Evolutionary conservation across 92 coral and sea anemone species (phyloP).

Genomic region (Muricea muricata): DNA sequence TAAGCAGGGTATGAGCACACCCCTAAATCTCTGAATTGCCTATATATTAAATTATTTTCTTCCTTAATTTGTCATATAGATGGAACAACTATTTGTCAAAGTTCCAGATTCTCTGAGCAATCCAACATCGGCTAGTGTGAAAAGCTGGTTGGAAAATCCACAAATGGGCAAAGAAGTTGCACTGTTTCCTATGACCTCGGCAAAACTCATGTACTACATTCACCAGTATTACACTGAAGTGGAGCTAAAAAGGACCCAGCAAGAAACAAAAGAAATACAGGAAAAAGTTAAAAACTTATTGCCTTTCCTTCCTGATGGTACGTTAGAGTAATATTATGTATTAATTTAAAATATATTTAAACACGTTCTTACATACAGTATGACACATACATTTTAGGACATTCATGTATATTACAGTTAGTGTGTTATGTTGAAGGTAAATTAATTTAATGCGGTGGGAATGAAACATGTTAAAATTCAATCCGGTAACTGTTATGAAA

Average conservation of each 20-base stretch:
- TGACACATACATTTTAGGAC: too few species aligned
- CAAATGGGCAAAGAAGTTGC: slow-evolving; percentile 64
- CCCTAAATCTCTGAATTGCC: too few species aligned
- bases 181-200: slow-evolving; percentile 70
- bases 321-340: too few species aligned
- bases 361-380: too few species aligned
- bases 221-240: slow-evolving; percentile 90
- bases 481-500: too few species aligned
- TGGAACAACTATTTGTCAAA: slow-evolving; percentile 39
- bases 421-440: too few species aligned
- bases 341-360: too few species aligned
- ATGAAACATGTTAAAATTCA: too few species aligned
- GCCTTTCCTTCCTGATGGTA: slow-evolving; percentile 95
- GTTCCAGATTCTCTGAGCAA: slow-evolving; percentile 14
- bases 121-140: slow-evolving; percentile 28
- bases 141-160: slow-evolving; percentile 72
- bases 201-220: slow-evolving; percentile 79
- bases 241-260: slow-evolving; percentile 86
- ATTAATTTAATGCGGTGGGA: too few species aligned
- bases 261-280: slow-evolving; percentile 88
- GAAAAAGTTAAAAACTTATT: slow-evolving; percentile 86
- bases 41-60: too few species aligned
- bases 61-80: too few species aligned
- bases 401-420: too few species aligned
- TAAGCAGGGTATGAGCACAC: background rate